phyloP scores from a whole-genome alignment of 2,888 invertebrate genomes.

The Hedya salicella region DNA sequence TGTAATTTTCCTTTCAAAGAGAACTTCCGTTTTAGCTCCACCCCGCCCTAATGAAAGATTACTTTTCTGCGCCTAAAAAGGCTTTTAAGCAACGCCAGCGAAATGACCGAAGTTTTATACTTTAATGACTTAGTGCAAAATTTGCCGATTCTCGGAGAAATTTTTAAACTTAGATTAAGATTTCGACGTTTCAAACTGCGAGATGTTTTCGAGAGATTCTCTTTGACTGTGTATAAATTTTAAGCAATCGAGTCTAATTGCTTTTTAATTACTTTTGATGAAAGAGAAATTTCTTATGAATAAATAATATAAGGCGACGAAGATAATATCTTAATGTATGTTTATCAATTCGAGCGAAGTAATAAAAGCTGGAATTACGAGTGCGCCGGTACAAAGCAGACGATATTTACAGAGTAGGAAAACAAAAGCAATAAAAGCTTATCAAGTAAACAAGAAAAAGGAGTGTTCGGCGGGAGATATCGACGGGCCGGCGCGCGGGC shows the following conservation, averaged over 20 bases:
- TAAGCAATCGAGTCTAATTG: constrained; percentile 78
- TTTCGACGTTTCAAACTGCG: constrained; percentile 80
- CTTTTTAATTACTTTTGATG: constrained; percentile 82
- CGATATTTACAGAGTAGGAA: constrained; percentile 35
- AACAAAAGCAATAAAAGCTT: constrained; percentile 57
- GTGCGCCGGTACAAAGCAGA: constrained; percentile 12
- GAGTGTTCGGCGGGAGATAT: constrained; percentile 60
- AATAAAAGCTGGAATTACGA: constrained; percentile 33
- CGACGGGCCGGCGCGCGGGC: constrained; percentile 34
- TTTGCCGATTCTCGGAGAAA: constrained; percentile 82
- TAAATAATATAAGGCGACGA: constrained; percentile 52
- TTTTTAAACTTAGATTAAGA: constrained; percentile 85
- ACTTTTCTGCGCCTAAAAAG: constrained; percentile 84
- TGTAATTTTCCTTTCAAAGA: constrained; percentile 84
- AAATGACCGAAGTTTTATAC: constrained; percentile 85
- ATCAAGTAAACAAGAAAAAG: constrained; percentile 68
- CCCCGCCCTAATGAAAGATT: constrained; percentile 84
- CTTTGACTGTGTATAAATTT: constrained; percentile 79
- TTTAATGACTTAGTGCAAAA: constrained; percentile 85
- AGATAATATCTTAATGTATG: constrained; percentile 40
- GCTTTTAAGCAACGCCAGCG: constrained; percentile 84
- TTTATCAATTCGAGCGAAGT: constrained; percentile 36
- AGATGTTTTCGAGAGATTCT: constrained; percentile 76
- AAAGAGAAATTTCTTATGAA: constrained; percentile 57
- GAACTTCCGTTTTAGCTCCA: constrained; percentile 84